Conservation (phyloP, 2,797 vertebrate genomes). For the Alcedo quadribrachys region DNA sequence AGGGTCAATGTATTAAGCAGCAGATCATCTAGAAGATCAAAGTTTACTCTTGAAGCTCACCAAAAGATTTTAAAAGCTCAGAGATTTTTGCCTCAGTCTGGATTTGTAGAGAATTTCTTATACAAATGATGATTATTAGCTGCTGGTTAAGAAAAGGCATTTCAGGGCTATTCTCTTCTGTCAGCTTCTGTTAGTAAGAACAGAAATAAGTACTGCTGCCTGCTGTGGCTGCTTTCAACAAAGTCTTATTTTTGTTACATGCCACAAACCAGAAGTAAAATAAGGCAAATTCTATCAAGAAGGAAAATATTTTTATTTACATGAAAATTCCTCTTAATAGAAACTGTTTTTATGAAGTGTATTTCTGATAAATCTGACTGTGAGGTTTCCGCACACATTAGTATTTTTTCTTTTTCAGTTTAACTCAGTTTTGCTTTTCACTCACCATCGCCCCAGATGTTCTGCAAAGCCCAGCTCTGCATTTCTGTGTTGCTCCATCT, state of each 20-base stretch:
- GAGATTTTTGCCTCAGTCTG: neutral
- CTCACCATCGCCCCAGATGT: neutral
- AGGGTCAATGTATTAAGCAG: neutral
- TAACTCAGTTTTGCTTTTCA: neutral
- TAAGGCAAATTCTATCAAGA: neutral
- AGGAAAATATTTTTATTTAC: neutral
- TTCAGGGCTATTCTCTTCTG: neutral
- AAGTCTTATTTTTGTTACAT: neutral
- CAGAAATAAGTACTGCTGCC: neutral
- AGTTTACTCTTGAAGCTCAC: neutral
- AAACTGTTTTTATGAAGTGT: neutral
- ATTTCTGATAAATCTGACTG: neutral
- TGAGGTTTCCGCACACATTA: neutral
- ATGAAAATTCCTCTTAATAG: neutral
- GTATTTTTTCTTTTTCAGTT: neutral
- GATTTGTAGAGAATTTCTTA: neutral
- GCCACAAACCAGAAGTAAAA: neutral
- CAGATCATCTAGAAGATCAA: neutral
- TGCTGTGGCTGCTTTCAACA: fast-evolving
- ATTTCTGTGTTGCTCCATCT: neutral
- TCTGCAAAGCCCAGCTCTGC: neutral
- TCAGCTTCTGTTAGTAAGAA: neutral
- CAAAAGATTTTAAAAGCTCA: neutral
- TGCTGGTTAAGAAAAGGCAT: neutral
- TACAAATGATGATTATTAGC: neutral